Conservation (phyloP, 2,797 vertebrate genomes). For the Galaxias olidus region DNA sequence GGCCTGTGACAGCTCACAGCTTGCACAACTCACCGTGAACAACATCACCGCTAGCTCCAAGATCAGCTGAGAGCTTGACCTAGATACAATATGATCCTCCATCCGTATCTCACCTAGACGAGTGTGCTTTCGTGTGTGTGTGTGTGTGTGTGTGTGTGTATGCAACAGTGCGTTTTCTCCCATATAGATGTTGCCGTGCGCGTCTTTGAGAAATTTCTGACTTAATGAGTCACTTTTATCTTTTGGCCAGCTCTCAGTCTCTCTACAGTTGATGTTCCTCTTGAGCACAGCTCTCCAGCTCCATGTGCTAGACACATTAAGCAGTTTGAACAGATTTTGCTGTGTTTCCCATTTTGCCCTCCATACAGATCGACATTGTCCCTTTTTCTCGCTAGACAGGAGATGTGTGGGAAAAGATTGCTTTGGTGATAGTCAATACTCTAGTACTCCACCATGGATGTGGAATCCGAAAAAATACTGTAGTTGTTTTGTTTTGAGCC, state of each 20-base stretch:
- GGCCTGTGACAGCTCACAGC: conserved; percentile 40
- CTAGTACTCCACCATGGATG: not conserved
- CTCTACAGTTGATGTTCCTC: not conserved
- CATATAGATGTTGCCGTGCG: conserved; percentile 11
- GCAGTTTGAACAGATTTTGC: conserved; percentile 15
- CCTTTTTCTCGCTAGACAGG: not conserved
- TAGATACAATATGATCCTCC: not conserved
- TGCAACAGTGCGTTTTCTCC: conserved; percentile 1
- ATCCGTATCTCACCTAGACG: conserved; percentile 23
- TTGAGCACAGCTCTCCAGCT: not conserved
- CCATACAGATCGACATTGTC: conserved; percentile 3
- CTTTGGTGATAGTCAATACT: not conserved
- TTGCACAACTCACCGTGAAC: conserved; percentile 42
- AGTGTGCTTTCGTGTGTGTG: conserved; percentile 11
- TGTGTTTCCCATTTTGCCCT: conserved; percentile 22
- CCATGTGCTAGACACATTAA: conserved; percentile 35
- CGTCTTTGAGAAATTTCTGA: conserved; percentile 37
- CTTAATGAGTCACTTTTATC: conserved; percentile 18
- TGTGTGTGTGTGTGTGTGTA: conserved; percentile 10
- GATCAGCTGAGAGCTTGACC: conserved; percentile 28
- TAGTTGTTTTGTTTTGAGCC: too few species aligned
- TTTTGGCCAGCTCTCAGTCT: conserved; percentile 1
- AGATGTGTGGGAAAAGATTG: not conserved
- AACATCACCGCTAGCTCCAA: not conserved
- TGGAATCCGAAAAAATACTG: too few species aligned